These are phyloP conservation scores for Otus sunia DNA, from an alignment of 2,113 vertebrate genomes.

Conservation along the genomic window DNA sequence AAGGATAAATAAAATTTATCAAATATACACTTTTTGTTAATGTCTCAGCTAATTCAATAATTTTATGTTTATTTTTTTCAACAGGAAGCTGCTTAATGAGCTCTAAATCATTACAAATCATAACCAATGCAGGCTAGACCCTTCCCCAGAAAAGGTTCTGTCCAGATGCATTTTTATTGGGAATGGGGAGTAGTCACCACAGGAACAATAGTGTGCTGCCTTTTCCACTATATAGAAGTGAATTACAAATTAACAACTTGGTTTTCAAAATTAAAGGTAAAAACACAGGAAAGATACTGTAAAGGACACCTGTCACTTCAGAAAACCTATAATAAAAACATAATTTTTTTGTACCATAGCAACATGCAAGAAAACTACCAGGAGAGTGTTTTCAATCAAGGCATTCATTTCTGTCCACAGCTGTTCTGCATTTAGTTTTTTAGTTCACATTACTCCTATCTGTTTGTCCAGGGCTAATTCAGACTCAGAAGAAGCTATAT, in stretches of 20 bases:
- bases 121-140: background rate
- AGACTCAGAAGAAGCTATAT: constrained; percentile 16
- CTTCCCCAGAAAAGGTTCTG: background rate
- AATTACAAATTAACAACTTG: background rate
- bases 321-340: background rate
- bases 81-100: background rate
- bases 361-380: background rate
- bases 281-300: background rate
- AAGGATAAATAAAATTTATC: background rate
- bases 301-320: constrained; percentile 29
- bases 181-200: background rate
- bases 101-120: background rate
- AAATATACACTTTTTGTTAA: background rate
- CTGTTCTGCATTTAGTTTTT: constrained; percentile 48
- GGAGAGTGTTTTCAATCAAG: constrained; percentile 42
- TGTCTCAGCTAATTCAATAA: background rate
- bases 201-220: background rate
- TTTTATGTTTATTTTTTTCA: background rate
- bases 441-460: constrained; percentile 33
- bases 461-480: constrained; percentile 47
- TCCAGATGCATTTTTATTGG: background rate
- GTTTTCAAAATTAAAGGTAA: constrained; percentile 25
- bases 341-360: background rate
- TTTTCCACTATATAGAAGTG: background rate
- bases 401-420: constrained; percentile 28